Evolutionary conservation across 2,888 invertebrate genomes (phyloP), one percentile per base, ranked within the genome.

Genomic region (Andrena bicolor): DNA sequence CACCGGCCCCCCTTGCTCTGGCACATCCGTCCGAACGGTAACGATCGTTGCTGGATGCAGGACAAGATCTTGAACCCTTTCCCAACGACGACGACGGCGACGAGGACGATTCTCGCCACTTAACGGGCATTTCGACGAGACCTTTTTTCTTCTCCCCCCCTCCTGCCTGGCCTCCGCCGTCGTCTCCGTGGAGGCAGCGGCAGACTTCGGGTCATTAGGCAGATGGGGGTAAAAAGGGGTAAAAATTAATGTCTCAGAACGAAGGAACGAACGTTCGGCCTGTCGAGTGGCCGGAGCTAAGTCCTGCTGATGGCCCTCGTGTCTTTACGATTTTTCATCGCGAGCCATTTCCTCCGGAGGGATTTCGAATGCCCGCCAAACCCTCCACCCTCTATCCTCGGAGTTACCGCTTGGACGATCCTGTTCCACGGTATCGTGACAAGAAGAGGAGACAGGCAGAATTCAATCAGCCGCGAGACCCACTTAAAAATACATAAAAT

Each of bases 211-310:
- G 93, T 93, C 93, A 93, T 93, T 93, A 93, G 93, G 92, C 92
- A 93, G 86, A 80, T 75, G 82, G 81, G 84, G 86, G 81, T 81
- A 88, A 82, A 82, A 89, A 92, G 92, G 93, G 92, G 92, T 92
- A 93, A 93, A 93, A 94, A 94, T 93, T 94, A 94, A 93, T 94
- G 93, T 94, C 92, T 93, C 92, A 93, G 93, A 93, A 94, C 92
- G 56, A 53, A 53, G 92, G 56, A 53, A 53, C 53, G 93, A 93
- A 93, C 92, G 92, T 91, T 91, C 89, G 87, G 89, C 85, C 76
- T 81, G 87, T 83, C 89, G 84, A 86, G 87, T 85, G 86, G 85
- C 79, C 80, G 66, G 80, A 83, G 88, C 86, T 76, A 84, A 90
- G 86, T 85, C 85, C 75, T 79, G 88, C 75, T 79, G 88, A 83